phyloP scores from a whole-genome alignment of 2,888 invertebrate species.

The Thymelicus acteon region DNA sequence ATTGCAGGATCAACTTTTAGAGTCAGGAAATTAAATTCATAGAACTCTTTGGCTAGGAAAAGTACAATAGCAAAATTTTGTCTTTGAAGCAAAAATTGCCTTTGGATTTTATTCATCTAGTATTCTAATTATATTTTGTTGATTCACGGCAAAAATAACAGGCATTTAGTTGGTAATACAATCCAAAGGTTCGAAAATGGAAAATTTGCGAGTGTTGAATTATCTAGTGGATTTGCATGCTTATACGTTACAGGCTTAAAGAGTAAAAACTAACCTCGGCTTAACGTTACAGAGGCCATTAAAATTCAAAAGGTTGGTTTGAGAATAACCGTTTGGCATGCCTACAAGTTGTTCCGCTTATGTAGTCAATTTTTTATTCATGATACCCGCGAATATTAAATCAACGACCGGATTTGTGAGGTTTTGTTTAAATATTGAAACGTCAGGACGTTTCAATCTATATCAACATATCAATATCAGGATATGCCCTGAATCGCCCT shows the following conservation, averaged over 20 bases:
- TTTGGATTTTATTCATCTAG: neutral
- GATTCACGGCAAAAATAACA: too few relatives aligned
- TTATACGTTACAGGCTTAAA: slow-evolving; percentile 1
- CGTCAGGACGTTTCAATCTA: too few relatives aligned
- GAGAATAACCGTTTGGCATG: slow-evolving; percentile 56
- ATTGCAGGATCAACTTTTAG: neutral
- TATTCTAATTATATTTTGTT: neutral
- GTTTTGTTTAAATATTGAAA: neutral
- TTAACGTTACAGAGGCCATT: slow-evolving; percentile 48
- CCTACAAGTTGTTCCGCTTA: slow-evolving; percentile 40
- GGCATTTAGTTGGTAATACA: too few relatives aligned
- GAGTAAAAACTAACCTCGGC: slow-evolving; percentile 14
- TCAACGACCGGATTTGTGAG: neutral
- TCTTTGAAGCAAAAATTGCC: too few relatives aligned
- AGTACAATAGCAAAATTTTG: too few relatives aligned
- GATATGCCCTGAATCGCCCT: too few relatives aligned
- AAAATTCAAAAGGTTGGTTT: slow-evolving; percentile 65
- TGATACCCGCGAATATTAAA: slow-evolving; percentile 33
- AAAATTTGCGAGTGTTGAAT: neutral
- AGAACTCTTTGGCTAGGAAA: neutral
- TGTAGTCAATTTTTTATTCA: slow-evolving; percentile 31
- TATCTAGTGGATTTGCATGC: slow-evolving; percentile 12
- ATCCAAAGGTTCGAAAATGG: neutral
- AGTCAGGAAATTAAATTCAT: neutral
- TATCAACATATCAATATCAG: too few relatives aligned